Base-by-base conservation (phyloP, 2,113 vertebrate species). In the Oryzias melastigma region DNA sequence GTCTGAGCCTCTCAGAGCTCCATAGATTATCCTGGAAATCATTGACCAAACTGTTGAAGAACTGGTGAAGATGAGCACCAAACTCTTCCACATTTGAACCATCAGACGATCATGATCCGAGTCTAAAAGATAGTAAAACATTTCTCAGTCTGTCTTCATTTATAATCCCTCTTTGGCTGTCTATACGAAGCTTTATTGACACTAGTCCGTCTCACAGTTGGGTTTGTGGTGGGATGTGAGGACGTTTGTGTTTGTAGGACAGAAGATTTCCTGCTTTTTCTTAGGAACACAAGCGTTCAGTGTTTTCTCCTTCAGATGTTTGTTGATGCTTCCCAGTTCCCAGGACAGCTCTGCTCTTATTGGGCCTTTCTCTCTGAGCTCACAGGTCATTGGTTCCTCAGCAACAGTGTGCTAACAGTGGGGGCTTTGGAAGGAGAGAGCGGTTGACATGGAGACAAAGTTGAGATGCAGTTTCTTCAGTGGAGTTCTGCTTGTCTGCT, bases 391-490 rank as follows among this genome's bases (percentile, higher is more conserved):
- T 47, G 59, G 78, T 83, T 59, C 74, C 79, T 52, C 58, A 65
- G 80, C 80, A 87, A 85, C 85, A 43, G 52, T 14, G 6, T 64
- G 41, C 58, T 45, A 45, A 54, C 63, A 16, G 20, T 50, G 54
- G 59, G 43, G 43, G 45, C 68, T 74, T 73, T 4, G 43, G 68
- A 55, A 58, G 44, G 46, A 16, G 24, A 58, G 67, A 78, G 62
- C 73, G 68, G 81, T 89, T 75, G 77, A 75, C 62, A 75, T 85
- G 82, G 73, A 75, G 58, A 84, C 22, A 22, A 22, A 2, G 22
- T 22, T 76, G 66, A 81, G 22, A 52, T 56, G 63, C 22, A 52
- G 46, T 40, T 65, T 69, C 29, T 65, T 69, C 27, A 25, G n/a
- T n/a, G 13, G 46, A 41, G 19, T 24, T 10, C 6, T 43, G 3